Evolutionary conservation across 1,140 invertebrate species (phyloP).

Genomic region (Cherax destructor): DNA sequence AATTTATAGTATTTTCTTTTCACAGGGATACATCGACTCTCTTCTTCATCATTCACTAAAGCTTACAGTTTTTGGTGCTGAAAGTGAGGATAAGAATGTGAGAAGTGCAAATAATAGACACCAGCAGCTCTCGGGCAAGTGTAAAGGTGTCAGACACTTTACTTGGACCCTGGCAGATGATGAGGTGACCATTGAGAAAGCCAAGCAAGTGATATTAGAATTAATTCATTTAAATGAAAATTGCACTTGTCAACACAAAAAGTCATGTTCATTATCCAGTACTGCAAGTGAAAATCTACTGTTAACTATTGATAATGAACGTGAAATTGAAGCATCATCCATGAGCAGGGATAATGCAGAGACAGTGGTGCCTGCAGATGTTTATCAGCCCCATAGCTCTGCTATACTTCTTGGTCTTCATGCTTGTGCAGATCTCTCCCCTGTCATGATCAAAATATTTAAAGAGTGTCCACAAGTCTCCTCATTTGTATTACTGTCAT

Average conservation of each 20-base stretch:
- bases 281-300: neutral
- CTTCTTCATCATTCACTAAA: constrained; percentile 27
- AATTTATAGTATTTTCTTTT: neutral
- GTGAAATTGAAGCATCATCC: neutral
- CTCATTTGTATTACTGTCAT: constrained; percentile 45
- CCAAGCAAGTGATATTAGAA: constrained; percentile 7
- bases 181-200: constrained; percentile 23
- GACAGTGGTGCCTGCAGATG: neutral
- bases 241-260: constrained; percentile 29
- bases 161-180: constrained; percentile 45
- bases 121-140: constrained; percentile 10
- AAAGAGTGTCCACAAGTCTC: constrained; percentile 28
- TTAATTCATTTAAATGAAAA: constrained; percentile 1
- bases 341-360: neutral
- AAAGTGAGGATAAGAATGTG: constrained; percentile 21
- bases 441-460: constrained; percentile 50
- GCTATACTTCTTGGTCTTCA: constrained; percentile 41
- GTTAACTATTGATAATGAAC: neutral
- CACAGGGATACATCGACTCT: constrained; percentile 50
- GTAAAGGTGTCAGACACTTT: constrained; percentile 28
- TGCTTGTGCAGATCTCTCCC: constrained; percentile 55
- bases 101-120: constrained; percentile 44
- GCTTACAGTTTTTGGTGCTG: constrained; percentile 33
- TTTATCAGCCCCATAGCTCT: neutral
- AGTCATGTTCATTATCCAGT: neutral